Percentiles rank a stretch among this genome's conserved stretches.
These are phyloP conservation scores for Lycocerus yunnanus DNA, from an alignment of 2,888 invertebrate genomes.

Conservation along the genomic window DNA sequence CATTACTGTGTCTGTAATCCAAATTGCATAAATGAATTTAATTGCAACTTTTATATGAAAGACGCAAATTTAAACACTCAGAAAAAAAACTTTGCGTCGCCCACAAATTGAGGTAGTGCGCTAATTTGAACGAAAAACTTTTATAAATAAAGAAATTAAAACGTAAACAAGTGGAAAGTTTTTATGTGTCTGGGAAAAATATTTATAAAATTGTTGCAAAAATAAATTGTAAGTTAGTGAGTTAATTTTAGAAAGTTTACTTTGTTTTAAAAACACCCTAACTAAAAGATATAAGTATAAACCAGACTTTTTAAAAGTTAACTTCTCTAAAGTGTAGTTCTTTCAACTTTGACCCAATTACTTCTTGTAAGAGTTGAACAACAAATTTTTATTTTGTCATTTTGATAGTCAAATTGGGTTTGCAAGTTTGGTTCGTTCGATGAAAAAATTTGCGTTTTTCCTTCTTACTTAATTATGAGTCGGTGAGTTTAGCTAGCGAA, in stretches of 20 bases:
- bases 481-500: conserved; percentile 11
- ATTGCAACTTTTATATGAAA: background rate
- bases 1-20: background rate
- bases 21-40: background rate
- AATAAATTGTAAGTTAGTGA: background rate
- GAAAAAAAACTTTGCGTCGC: background rate
- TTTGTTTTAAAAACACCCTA: conserved; percentile 27
- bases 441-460: background rate
- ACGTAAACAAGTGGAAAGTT: background rate
- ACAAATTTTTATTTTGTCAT: conserved; percentile 19
- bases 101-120: background rate
- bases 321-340: conserved; percentile 31
- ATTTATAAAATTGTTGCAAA: background rate
- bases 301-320: conserved; percentile 30
- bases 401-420: background rate
- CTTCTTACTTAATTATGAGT: conserved; percentile 17
- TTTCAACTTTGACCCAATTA: conserved; percentile 38
- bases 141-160: background rate
- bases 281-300: conserved; percentile 28
- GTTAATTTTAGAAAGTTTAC: conserved; percentile 24
- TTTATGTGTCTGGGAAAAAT: background rate
- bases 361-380: conserved; percentile 33
- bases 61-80: background rate
- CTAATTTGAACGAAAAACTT: background rate
- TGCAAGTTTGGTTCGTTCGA: background rate